Evolutionary conservation across 2,888 invertebrate genomes (phyloP), one percentile per base, ranked within the genome.

Genomic region (Eucera pruinosa): DNA sequence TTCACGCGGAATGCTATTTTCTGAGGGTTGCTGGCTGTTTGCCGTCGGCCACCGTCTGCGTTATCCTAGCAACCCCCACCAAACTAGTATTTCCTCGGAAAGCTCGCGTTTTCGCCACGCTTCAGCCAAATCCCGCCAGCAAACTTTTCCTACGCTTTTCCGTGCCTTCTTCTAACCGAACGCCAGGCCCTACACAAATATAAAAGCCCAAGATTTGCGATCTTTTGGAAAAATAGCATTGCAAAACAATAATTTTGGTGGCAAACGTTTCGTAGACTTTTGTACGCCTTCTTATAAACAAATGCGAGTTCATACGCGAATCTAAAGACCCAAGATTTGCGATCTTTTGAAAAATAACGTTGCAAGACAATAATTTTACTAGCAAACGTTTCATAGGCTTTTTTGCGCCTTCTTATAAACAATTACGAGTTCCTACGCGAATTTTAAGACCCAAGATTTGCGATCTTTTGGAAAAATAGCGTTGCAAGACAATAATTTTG

Each of bases 381-480:
- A n/a, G n/a, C n/a, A n/a, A n/a, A n/a, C n/a, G n/a, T n/a, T 33
- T 13, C 23, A 25, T 33, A 30, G 30, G 9, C 50, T 39, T 9
- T 3, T 33, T 7, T 33, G 7, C 33, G 33, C n/a, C n/a, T 33
- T 33, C 33, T 33, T 7, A 7, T 36, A 11, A 11, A 11, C 11
- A 36, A 33, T 5, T 7, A 54, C 3, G n/a, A 9, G 4, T 20
- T 47, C 2, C 45, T 23, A 54, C 30, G 23, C 27, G 20, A 11
- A 27, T 3, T 9, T 25, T 11, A 47, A 48, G 5, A 18, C 13
- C 25, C 7, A 43, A 18, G 15, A 25, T n/a, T n/a, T 5, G 13
- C 45, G 18, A 87, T 88, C 88, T 89, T 87, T 89, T 80, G 86
- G n/a, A 89, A 89, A 45, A 90, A 90, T 91, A 91, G 88, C 90